phyloP scores from a whole-genome alignment of 1,140 invertebrate species.

The Apocrypta bakeri region DNA sequence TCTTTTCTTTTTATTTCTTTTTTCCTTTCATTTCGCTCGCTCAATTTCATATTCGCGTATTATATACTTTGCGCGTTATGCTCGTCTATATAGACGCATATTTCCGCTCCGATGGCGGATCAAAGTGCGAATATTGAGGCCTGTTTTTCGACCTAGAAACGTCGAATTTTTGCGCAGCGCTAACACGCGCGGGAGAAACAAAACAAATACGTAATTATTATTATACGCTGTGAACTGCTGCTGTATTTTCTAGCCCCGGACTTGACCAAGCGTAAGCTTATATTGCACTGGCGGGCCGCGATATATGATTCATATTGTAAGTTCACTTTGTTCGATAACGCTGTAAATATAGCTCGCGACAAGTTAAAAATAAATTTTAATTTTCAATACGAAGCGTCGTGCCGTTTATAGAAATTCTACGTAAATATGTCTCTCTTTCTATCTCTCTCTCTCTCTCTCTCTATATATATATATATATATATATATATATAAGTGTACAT shows the following conservation, averaged over 20 bases:
- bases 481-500: too few relatives aligned
- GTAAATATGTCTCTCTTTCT: too few relatives aligned
- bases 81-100: background rate
- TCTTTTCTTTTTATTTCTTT: too few relatives aligned
- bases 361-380: too few relatives aligned
- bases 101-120: background rate
- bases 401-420: too few relatives aligned
- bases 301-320: too few relatives aligned
- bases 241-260: slow-evolving; percentile 1
- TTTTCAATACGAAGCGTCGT: background rate
- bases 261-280: background rate
- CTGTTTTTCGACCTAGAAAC: slow-evolving; percentile 49
- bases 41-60: background rate
- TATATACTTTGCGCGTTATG: background rate
- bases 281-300: background rate
- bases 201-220: background rate
- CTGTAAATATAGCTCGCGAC: too few relatives aligned
- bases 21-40: background rate
- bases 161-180: background rate
- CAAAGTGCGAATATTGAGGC: slow-evolving; percentile 30
- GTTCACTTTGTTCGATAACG: too few relatives aligned
- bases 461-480: too few relatives aligned
- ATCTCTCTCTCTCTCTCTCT: too few relatives aligned
- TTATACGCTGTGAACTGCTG: too few relatives aligned
- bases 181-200: background rate